Evolutionary conservation across 2,113 vertebrate species (phyloP).

Genomic region (Loxodonta africana): DNA sequence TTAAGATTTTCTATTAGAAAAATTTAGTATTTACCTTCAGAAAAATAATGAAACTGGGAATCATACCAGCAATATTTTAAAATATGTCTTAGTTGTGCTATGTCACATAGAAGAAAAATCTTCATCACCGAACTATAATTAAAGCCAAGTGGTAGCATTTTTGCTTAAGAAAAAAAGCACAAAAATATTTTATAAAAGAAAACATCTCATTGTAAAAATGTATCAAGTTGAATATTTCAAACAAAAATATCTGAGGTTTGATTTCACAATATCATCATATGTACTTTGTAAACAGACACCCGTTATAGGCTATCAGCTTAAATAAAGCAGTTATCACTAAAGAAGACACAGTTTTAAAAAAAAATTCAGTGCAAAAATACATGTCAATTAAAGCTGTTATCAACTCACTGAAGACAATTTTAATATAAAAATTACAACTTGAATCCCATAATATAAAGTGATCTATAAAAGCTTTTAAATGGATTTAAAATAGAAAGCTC

Average conservation of each 20-base stretch:
- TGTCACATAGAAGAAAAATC: constrained; percentile 37
- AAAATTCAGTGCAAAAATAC: constrained; percentile 86
- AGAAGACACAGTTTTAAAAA: constrained; percentile 4
- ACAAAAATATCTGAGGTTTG: constrained; percentile 74
- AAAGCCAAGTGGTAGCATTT: constrained; percentile 54
- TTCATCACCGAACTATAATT: constrained; percentile 50
- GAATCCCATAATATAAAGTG: constrained; percentile 75
- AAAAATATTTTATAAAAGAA: constrained; percentile 78
- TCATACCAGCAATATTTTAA: constrained; percentile 67
- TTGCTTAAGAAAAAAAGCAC: constrained; percentile 62
- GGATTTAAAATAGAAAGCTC: constrained; percentile 68
- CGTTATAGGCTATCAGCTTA: constrained; percentile 63
- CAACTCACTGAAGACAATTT: constrained; percentile 76
- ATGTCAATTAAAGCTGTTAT: constrained; percentile 77
- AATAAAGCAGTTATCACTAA: constrained; percentile 68
- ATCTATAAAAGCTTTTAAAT: constrained; percentile 75
- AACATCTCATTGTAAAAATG: constrained; percentile 60
- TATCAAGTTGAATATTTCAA: constrained; percentile 61
- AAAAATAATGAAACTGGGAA: constrained; percentile 76
- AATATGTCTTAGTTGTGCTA: constrained; percentile 37
- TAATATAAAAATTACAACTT: constrained; percentile 82
- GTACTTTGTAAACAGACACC: constrained; percentile 66
- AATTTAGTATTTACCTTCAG: constrained; percentile 47
- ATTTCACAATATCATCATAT: constrained; percentile 67
- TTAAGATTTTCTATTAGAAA: constrained; percentile 70